Base-by-base conservation (phyloP, 2,113 vertebrate genomes). In the Apistogramma diplotaenia region DNA sequence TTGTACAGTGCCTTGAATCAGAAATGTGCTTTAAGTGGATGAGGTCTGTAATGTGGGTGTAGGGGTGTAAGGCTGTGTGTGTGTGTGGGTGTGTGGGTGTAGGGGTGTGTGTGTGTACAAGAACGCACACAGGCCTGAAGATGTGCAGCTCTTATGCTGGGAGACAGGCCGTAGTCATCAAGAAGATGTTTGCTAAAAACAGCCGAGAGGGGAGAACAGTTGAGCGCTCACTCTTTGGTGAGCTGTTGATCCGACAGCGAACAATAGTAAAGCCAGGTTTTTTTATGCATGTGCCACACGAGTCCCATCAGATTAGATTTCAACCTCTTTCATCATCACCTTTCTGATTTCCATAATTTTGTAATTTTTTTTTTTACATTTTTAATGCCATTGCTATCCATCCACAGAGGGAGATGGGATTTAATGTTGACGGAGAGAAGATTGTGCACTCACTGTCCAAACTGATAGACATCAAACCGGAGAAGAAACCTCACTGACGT, bases 21-120 rank as follows among this genome's bases (percentile, higher is more conserved):
- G 76, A 91, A 93, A 89, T 89, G 89, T 87, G 86, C 82, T 81
- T 67, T 83, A 83, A 90, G 89, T 86, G 85, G 86, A 91, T 92
- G 83, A 92, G 87, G 88, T 87, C 75, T 83, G 77, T 90, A 76
- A 87, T 82, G 85, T 91, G 65, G 79, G 84, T 82, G 72, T 89
- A 61, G 71, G 75, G 78, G 79, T 73, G 82, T 54, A 23, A 37
- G 79, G 74, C 49, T 76, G 76, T 40, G 75, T 79, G 87, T 75
- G 85, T 84, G 87, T 75, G 85, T 84, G n/a, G n/a, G n/a, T n/a
- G n/a, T 82, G 85, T 91, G 65, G 79, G 84, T 82, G 72, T 89
- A 61, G 71, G 75, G 78, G 79, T 73, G 82, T 54, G 76, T 40
- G 75, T 79, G 87, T 75, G 85, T 84, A 81, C 73, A 15, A 75